Base-by-base conservation (phyloP, 1,140 invertebrate genomes). In the Drosophila repleta region DNA sequence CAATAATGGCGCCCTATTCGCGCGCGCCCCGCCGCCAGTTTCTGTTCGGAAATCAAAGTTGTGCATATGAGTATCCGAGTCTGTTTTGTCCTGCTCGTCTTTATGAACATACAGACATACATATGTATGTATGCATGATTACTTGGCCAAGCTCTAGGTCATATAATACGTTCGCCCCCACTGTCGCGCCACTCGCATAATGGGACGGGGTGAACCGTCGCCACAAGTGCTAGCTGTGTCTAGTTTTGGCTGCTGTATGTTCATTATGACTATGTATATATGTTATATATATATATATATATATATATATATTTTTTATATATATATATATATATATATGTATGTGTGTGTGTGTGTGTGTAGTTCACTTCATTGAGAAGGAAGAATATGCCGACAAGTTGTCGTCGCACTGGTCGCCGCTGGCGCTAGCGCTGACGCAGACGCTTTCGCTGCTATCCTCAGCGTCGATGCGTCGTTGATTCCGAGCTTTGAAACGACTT, bases 331-430 rank as follows among this genome's bases (percentile, higher is more conserved):
- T 49, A 26, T 18, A 13, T 21, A 26, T 55, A 10, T 64, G 66
- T 51, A 37, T 57, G 39, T 63, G 51, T 21, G 18, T 32, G 26
- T 29, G 39, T n/a, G 24, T 17, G 41, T 6, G 26, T 35, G 45
- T 15, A 15, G 48, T 49, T 56, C 21, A 60, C 39, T 63, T 66
- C 66, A 81, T 81, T 79, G 62, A 74, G 63, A 69, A 75, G 73
- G 64, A 69, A 60, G 69, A 70, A 80, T 61, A 58, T 77, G 81
- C 81, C 81, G 81, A 84, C 81, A 84, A 84, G 81, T 84, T 84
- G 81, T 84, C 81, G 81, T 85, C 81, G 75, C 70, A 56, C 64
- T 85, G 73, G 67, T 58, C 77, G 81, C 73, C 80, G 80, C 67
- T 75, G 62, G 51, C 62, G 61, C 72, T 74, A 57, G 51, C 62